Conservation (phyloP, 2,113 vertebrate species). For the Caloenas nicobarica region DNA sequence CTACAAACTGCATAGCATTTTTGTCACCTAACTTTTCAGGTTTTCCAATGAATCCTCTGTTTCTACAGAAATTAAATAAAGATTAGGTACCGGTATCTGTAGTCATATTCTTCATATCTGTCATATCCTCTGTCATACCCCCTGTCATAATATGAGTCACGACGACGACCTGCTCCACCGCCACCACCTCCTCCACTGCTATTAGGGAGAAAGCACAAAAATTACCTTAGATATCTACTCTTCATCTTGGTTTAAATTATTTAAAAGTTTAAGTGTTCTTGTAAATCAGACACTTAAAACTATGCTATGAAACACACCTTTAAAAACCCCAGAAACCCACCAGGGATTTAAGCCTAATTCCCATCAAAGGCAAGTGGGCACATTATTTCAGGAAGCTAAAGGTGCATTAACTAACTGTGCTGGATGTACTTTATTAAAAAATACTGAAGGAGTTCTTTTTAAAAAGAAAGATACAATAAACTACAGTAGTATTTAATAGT, state of each 20-base stretch:
- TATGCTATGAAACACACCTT: neutral
- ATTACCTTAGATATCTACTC: neutral
- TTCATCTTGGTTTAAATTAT: neutral
- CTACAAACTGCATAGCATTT: neutral
- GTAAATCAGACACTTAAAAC: neutral
- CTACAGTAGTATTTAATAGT: neutral
- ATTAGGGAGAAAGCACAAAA: neutral
- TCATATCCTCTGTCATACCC: slow-evolving; percentile 89
- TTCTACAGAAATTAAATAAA: neutral
- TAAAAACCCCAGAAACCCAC: neutral
- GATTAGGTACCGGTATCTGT: slow-evolving; percentile 83
- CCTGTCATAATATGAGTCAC: slow-evolving; percentile 86
- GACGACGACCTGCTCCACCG: slow-evolving; percentile 79
- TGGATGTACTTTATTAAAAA: neutral
- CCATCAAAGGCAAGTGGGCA: neutral
- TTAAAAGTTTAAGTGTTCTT: neutral
- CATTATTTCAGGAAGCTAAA: neutral
- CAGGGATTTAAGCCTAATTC: neutral
- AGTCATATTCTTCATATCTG: slow-evolving; percentile 91
- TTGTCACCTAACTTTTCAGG: neutral
- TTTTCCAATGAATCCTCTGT: neutral
- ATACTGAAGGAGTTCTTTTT: too few species aligned
- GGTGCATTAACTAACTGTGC: neutral
- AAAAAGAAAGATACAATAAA: neutral
- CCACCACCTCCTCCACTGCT: slow-evolving; percentile 80